phyloP scores from a whole-genome alignment of 2,888 invertebrate genomes.

The Polydrusus cervinus region DNA sequence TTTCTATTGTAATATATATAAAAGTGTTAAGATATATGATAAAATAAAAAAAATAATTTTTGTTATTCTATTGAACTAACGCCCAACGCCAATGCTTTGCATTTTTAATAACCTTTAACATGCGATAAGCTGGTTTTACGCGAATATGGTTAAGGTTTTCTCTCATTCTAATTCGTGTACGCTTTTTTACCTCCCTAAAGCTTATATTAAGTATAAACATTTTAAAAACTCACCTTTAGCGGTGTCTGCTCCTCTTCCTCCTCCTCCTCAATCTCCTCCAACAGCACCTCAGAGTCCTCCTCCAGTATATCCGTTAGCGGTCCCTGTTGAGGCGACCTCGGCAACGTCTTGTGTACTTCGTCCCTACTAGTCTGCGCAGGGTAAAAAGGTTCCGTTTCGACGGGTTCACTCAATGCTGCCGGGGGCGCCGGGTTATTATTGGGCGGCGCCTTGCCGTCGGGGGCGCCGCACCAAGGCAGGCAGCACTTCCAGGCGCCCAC shows the following conservation, averaged over 20 bases:
- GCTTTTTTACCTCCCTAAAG: too few relatives aligned
- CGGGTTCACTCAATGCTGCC: constrained; percentile 23
- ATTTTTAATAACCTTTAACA: too few relatives aligned
- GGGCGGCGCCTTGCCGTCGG: constrained; percentile 69
- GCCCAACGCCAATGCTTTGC: too few relatives aligned
- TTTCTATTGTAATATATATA: too few relatives aligned
- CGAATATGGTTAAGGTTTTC: too few relatives aligned
- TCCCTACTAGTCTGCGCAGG: constrained; percentile 21
- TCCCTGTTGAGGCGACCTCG: constrained; percentile 82
- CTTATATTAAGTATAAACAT: neutral
- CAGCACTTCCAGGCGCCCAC: constrained; percentile 88
- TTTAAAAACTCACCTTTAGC: constrained; percentile 42
- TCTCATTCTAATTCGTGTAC: too few relatives aligned
- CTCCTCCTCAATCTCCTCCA: constrained; percentile 62
- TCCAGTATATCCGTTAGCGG: constrained; percentile 86
- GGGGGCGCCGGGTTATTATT: constrained; percentile 40
- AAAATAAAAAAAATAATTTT: too few relatives aligned
- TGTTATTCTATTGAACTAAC: too few relatives aligned
- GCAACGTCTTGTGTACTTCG: constrained; percentile 66
- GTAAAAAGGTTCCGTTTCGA: constrained; percentile 40
- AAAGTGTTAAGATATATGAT: too few relatives aligned
- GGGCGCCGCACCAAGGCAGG: constrained; percentile 88
- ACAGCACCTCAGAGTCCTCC: constrained; percentile 79
- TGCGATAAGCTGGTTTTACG: too few relatives aligned
- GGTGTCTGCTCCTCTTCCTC: constrained; percentile 69